phyloP scores from a whole-genome alignment of 2,888 invertebrate genomes.

The Synergus itoensis region DNA sequence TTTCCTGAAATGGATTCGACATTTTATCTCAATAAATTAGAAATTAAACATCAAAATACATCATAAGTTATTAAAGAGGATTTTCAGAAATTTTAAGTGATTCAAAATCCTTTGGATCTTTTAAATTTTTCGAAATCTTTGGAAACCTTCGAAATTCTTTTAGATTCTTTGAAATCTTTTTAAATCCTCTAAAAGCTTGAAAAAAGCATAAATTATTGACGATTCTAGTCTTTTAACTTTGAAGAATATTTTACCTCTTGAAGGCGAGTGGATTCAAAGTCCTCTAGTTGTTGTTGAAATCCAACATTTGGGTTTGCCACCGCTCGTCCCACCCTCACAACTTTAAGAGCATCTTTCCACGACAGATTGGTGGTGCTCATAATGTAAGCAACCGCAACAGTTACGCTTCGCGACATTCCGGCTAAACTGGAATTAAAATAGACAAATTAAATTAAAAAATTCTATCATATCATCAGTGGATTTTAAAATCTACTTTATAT shows the following conservation, averaged over 20 bases:
- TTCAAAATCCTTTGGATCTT: too few relatives aligned
- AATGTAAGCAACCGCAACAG: constrained; percentile 96
- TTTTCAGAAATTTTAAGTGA: too few relatives aligned
- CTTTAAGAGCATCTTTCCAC: constrained; percentile 96
- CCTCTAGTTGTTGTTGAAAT: constrained; percentile 95
- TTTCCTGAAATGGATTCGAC: constrained; percentile 81
- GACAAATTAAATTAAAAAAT: constrained; percentile 18
- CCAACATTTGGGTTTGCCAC: constrained; percentile 98
- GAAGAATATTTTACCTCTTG: constrained; percentile 82
- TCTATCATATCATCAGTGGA: background rate
- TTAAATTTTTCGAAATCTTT: too few relatives aligned
- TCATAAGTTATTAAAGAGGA: too few relatives aligned
- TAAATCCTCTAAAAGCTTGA: too few relatives aligned
- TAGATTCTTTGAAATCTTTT: too few relatives aligned
- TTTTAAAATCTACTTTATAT: background rate
- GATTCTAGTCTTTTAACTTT: too few relatives aligned
- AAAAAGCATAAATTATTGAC: too few relatives aligned
- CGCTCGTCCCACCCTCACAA: constrained; percentile 93
- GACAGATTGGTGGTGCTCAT: constrained; percentile 94
- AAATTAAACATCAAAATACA: too few relatives aligned
- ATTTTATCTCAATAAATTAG: background rate
- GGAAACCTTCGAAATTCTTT: too few relatives aligned
- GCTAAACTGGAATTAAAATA: constrained; percentile 85
- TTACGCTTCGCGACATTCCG: constrained; percentile 98
- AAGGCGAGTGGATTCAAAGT: constrained; percentile 90